Base-by-base conservation (phyloP, 2,888 invertebrate genomes). In the Heteromurus nitidus region DNA sequence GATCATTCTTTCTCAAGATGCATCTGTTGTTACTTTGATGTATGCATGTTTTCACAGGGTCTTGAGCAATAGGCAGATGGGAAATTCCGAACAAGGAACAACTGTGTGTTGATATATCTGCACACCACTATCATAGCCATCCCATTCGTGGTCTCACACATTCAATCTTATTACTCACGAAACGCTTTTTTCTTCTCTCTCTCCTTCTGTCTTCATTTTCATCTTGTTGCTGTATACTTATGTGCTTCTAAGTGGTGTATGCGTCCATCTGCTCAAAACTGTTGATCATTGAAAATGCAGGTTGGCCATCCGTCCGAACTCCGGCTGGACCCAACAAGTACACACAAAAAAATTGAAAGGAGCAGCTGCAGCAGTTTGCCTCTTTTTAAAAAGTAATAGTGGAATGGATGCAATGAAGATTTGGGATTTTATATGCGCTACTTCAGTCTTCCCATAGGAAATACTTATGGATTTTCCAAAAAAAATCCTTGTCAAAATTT, bases 281-380 rank as follows among this genome's bases (percentile, higher is more conserved):
- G 65, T 65, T 65, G 65, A 65, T 65, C 65, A 65, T 65, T 24
- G n/a, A 65, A 65, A 65, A 65, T 64, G 65, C 65, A 65, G 44
- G 65, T 65, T n/a, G n/a, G n/a, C n/a, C n/a, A n/a, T n/a, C n/a
- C n/a, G 65, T 65, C 65, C 65, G 22, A 44, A 30, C 20, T 5
- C 58, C 58, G 24, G 3, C 53, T 22, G 13, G 24, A 18, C n/a
- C n/a, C n/a, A n/a, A n/a, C n/a, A n/a, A n/a, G n/a, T n/a, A n/a
- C n/a, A 18, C 3, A 58, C 58, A 7, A 26, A 24, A 11, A 28
- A 42, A 3, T 42, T 11, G 31, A 11, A 5, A 22, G 62, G 30
- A 62, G 62, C 62, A 20, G 65, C 65, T 65, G 31, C 62, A 18
- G n/a, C 31, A 55, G 16, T 22, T 22, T 58, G 16, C n/a, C n/a